Conservation (phyloP, 2,113 vertebrate species). For the Sylvilagus bachmani region DNA sequence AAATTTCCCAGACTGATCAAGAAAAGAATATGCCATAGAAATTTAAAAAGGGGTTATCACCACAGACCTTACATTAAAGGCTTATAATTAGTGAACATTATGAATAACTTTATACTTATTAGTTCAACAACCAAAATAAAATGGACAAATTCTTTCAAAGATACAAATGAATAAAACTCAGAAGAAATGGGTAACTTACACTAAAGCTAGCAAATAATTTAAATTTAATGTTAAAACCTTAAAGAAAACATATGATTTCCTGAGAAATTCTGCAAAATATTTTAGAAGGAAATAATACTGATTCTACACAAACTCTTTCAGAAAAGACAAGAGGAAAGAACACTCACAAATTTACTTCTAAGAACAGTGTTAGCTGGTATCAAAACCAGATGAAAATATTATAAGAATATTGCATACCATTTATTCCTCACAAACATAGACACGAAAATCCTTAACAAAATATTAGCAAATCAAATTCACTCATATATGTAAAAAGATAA, state of each 20-base stretch:
- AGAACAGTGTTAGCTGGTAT: neutral
- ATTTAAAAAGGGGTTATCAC: neutral
- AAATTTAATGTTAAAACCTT: slow-evolving; percentile 8
- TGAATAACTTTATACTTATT: neutral
- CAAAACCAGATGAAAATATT: neutral
- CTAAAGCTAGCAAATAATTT: slow-evolving; percentile 10
- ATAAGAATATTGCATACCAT: neutral
- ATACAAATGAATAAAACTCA: slow-evolving; percentile 17
- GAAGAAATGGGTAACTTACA: neutral
- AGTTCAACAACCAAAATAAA: slow-evolving; percentile 22
- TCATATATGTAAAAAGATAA: neutral
- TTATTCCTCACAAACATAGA: neutral
- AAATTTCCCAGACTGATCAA: neutral
- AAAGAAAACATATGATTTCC: neutral
- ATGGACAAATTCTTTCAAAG: slow-evolving; percentile 7
- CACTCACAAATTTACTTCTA: neutral
- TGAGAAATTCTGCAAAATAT: neutral
- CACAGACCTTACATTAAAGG: neutral
- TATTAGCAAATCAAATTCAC: slow-evolving; percentile 32
- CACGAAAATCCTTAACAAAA: slow-evolving; percentile 13
- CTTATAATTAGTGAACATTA: slow-evolving; percentile 35
- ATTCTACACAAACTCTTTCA: neutral
- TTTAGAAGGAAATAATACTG: slow-evolving; percentile 25
- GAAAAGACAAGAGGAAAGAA: slow-evolving; percentile 1
- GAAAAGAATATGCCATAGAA: neutral